These are phyloP conservation scores for Sander lucioperca DNA, from an alignment of 2,113 vertebrate genomes.

Conservation along the genomic window DNA sequence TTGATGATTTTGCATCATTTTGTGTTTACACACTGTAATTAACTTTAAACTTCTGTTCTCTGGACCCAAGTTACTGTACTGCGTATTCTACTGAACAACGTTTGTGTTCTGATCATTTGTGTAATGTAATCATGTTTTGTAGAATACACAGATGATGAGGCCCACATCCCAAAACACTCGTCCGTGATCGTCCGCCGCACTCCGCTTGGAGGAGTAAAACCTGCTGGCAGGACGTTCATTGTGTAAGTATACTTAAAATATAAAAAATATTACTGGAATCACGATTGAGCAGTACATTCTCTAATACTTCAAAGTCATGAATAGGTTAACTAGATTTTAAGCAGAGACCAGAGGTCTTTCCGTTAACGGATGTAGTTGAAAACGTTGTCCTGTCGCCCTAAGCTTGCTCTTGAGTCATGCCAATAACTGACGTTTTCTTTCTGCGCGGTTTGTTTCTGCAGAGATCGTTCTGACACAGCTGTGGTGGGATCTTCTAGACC, in stretches of 20 bases:
- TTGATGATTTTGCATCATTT: too few relatives aligned
- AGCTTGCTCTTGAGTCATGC: background rate
- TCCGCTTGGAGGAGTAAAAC: slow-evolving; percentile 96
- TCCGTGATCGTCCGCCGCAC: slow-evolving; percentile 98
- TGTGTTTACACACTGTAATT: background rate
- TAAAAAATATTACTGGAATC: fast-evolving
- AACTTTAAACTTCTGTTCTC: background rate
- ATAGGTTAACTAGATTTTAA: background rate
- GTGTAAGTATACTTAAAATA: slow-evolving; percentile 89
- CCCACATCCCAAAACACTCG: slow-evolving; percentile 97
- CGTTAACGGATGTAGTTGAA: background rate
- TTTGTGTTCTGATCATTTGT: background rate
- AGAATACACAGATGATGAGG: slow-evolving; percentile 97
- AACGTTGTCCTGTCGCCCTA: background rate
- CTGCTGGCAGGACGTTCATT: slow-evolving; percentile 96
- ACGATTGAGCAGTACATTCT: background rate
- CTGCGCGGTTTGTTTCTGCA: slow-evolving; percentile 71
- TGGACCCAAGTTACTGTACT: background rate
- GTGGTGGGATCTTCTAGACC: slow-evolving; percentile 98
- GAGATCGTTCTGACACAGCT: slow-evolving; percentile 96
- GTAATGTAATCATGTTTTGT: slow-evolving; percentile 27
- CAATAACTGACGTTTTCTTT: background rate
- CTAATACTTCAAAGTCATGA: background rate
- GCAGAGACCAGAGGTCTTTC: background rate
- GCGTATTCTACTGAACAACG: background rate